phyloP scores from a whole-genome alignment of 1,140 invertebrate genomes.

The Bombus confusus region DNA sequence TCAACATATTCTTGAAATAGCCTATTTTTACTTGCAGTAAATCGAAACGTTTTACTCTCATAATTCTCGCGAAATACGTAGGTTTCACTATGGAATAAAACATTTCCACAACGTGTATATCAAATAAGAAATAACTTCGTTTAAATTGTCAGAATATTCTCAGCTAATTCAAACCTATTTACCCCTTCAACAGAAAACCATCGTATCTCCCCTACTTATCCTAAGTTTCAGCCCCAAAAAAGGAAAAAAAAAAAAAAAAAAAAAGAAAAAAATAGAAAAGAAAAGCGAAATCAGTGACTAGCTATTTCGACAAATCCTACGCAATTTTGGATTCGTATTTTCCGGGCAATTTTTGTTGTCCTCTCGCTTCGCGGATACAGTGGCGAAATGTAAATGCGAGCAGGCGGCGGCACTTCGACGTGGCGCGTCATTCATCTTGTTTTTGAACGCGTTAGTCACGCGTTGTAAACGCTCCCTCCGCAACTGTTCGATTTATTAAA shows the following conservation, averaged over 20 bases:
- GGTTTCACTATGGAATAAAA: too few relatives aligned
- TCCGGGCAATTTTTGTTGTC: background rate
- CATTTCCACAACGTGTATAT: too few relatives aligned
- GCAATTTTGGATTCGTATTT: constrained; percentile 35
- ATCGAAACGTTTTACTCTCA: too few relatives aligned
- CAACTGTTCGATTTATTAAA: constrained; percentile 84
- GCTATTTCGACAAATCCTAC: constrained; percentile 8
- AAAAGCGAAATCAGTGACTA: background rate
- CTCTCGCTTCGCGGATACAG: constrained; percentile 39
- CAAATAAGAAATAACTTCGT: too few relatives aligned
- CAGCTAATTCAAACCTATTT: background rate
- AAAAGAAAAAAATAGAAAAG: background rate
- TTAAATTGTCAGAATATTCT: too few relatives aligned
- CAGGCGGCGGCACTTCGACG: constrained; percentile 2
- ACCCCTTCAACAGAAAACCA: too few relatives aligned
- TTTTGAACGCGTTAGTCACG: constrained; percentile 81
- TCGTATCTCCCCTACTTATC: background rate
- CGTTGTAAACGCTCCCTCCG: constrained; percentile 73
- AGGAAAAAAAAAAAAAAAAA: background rate
- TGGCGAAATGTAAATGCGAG: constrained; percentile 68
- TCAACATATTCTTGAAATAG: too few relatives aligned
- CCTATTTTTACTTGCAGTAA: too few relatives aligned
- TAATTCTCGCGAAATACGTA: too few relatives aligned
- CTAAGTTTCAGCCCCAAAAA: background rate
- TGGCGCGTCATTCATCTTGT: constrained; percentile 65